phyloP scores from a whole-genome alignment of 2,888 invertebrate species.

The Frankliniella intonsa region DNA sequence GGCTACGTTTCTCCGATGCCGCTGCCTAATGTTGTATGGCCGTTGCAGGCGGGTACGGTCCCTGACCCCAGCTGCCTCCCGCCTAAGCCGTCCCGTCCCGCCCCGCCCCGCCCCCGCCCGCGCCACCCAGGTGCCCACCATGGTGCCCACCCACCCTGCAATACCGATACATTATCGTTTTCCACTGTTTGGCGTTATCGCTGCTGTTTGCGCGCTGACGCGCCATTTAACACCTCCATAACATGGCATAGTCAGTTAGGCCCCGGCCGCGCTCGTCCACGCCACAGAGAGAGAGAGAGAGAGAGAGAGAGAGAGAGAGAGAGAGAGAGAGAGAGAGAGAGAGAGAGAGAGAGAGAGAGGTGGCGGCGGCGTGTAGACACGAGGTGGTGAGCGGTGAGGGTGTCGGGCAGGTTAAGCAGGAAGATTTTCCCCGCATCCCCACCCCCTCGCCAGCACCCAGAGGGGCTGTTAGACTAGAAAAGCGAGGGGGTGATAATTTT shows the following conservation, averaged over 20 bases:
- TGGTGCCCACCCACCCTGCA: too few relatives aligned
- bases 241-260: neutral
- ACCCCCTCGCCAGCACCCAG: neutral
- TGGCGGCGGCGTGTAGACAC: neutral
- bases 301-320: neutral
- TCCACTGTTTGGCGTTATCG: constrained; percentile 10
- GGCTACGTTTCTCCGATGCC: too few relatives aligned
- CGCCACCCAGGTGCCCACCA: too few relatives aligned
- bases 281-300: neutral
- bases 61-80: too few relatives aligned
- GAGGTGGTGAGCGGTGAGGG: neutral
- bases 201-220: neutral
- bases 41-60: too few relatives aligned
- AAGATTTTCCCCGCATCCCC: neutral
- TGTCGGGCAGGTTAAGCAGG: neutral
- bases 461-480: too few relatives aligned
- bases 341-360: neutral
- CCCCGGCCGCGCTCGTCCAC: neutral
- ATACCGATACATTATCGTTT: constrained; percentile 15
- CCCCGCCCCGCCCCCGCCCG: too few relatives aligned
- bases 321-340: neutral
- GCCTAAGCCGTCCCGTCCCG: too few relatives aligned
- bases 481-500: too few relatives aligned
- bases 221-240: neutral
- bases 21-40: too few relatives aligned